Base-by-base conservation (phyloP, 2,797 vertebrate genomes). In the Oreortyx pictus region DNA sequence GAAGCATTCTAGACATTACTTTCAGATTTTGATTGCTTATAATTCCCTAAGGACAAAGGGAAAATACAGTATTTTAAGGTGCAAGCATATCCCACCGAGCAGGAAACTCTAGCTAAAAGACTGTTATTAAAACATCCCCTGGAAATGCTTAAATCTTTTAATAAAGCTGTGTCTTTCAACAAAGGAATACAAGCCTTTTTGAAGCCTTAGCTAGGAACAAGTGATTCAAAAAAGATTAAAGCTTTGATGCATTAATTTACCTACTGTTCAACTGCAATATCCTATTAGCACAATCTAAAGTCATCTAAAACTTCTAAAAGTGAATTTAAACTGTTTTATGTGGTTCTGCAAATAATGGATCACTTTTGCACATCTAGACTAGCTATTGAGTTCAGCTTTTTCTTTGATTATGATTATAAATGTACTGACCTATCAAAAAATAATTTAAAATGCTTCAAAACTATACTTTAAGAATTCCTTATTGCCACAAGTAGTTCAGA, bases 311-410 rank as follows among this genome's bases (percentile, higher is more conserved):
- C 56, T 93, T 92, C 60, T 70, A 93, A 91, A 86, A 82, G 86
- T 94, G 93, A 93, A 95, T 93, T 95, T 92, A 56, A 86, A 90
- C 57, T n/a, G 64, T 92, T 94, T 92, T 70, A 17, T 79, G 43
- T 46, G 49, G 74, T 46, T 54, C 35, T 86, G 33, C 81, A 82
- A 56, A 92, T 84, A 95, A 92, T 74, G 91, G 89, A 93, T 92
- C 74, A 43, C 92, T 92, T 91, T 70, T 66, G 29, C 82, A 81
- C 82, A 89, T 92, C 44, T 92, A 86, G 79, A 59, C 84, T 89
- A 52, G 57, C 70, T 87, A 29, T 54, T 27, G 62, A 88, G 70
- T 75, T 44, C 81, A 87, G 61, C 39, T 39, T 94, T 76, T 92
- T 74, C 49, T 86, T 86, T 86, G 31, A 52, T 87, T 85, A 87